Conservation (phyloP, 2,113 vertebrate species). For the Casuarius casuarius region DNA sequence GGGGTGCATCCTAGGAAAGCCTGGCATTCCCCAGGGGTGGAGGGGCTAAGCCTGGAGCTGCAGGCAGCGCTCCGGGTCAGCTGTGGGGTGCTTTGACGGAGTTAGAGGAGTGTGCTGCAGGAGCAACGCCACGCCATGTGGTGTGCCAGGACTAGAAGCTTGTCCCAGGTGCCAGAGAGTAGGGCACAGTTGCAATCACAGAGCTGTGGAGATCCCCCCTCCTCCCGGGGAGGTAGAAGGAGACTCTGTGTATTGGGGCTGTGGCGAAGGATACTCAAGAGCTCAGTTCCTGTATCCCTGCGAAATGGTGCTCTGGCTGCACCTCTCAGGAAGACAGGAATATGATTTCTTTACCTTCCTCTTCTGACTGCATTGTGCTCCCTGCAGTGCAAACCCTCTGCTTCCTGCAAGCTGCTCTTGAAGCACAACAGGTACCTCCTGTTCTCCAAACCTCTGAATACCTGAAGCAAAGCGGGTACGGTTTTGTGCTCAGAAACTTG, state of each 20-base stretch:
- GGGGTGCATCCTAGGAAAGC: neutral
- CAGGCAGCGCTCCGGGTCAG: neutral
- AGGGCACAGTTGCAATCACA: neutral
- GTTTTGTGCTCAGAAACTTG: neutral
- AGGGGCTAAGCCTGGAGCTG: neutral
- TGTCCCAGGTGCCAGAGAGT: neutral
- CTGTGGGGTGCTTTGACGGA: neutral
- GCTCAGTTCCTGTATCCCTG: neutral
- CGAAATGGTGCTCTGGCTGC: neutral
- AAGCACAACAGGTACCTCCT: neutral
- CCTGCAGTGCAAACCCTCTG: neutral
- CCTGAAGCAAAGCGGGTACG: neutral
- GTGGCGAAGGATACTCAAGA: neutral
- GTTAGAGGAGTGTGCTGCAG: neutral
- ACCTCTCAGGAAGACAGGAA: neutral
- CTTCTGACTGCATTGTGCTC: neutral
- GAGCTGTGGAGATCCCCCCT: neutral
- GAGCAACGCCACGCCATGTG: neutral
- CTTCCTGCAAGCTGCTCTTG: neutral
- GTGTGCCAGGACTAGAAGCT: neutral
- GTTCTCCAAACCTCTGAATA: neutral
- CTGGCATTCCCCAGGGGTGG: neutral
- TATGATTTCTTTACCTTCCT: neutral
- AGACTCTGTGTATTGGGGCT: neutral
- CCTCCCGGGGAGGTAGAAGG: neutral